phyloP scores from a whole-genome alignment of 1,140 invertebrate genomes.

The Charaxes varanes region DNA sequence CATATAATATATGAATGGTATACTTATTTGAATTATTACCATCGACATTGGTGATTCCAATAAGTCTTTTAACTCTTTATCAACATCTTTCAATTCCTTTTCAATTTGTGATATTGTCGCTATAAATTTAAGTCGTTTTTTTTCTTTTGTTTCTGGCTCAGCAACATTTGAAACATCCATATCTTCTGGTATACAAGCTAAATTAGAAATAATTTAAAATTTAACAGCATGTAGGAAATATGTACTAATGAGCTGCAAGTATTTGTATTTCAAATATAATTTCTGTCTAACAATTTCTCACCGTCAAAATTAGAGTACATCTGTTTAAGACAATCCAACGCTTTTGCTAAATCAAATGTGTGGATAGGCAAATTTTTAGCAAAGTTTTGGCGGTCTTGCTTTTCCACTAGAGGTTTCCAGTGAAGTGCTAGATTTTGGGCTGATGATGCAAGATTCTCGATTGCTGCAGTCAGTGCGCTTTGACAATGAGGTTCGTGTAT shows the following conservation, averaged over 20 bases:
- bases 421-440: constrained; percentile 27
- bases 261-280: not conserved
- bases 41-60: not conserved
- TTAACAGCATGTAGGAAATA: not conserved
- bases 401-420: constrained; percentile 34
- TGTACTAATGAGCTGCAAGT: no score
- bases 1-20: no score
- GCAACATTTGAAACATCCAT: constrained; percentile 4
- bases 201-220: not conserved
- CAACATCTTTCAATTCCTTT: constrained; percentile 18
- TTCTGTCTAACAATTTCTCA: constrained; percentile 3
- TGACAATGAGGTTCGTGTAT: constrained; percentile 51
- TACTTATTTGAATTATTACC: no score
- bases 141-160: constrained; percentile 8
- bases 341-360: constrained; percentile 31
- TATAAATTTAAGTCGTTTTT: constrained; percentile 24
- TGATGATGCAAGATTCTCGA: constrained; percentile 33
- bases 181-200: constrained; percentile 7
- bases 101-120: constrained; percentile 16
- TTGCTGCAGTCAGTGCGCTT: constrained; percentile 41
- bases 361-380: constrained; percentile 21
- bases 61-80: constrained; percentile 18
- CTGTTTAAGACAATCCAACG: constrained; percentile 37
- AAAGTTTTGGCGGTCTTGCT: constrained; percentile 21
- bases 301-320: constrained; percentile 31